These are phyloP conservation scores for Varanus komodoensis DNA, from an alignment of 2,113 vertebrate genomes.

Conservation along the genomic window DNA sequence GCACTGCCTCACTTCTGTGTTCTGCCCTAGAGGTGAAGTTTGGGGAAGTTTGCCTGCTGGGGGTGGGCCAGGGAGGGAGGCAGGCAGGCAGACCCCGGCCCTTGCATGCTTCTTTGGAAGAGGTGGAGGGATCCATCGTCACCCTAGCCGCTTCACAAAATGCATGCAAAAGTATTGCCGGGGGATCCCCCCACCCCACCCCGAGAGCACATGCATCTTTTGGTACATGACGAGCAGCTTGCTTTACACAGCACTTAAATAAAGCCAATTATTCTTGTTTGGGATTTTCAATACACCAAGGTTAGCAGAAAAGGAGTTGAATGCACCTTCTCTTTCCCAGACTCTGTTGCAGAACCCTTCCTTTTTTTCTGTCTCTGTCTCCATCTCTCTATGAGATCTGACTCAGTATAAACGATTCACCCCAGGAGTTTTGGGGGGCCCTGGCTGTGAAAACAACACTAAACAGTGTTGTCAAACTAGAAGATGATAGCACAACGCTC, in stretches of 20 bases:
- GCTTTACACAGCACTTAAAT: neutral
- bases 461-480: slow-evolving; percentile 26
- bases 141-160: neutral
- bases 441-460: neutral
- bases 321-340: neutral
- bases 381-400: too few species aligned
- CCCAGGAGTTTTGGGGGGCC: neutral
- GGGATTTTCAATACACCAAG: neutral
- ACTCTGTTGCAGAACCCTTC: too few species aligned
- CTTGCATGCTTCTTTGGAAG: neutral
- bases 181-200: too few species aligned
- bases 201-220: neutral
- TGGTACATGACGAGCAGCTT: neutral
- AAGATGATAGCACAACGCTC: neutral
- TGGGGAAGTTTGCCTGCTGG: neutral
- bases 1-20: neutral
- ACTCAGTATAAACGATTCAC: neutral
- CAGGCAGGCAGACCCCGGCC: too few species aligned
- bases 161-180: neutral
- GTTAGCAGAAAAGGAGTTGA: too few species aligned
- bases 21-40: neutral
- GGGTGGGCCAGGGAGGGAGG: too few species aligned
- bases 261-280: neutral
- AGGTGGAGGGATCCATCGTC: too few species aligned
- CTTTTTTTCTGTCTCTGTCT: neutral